Percentiles rank a stretch among this genome's conserved stretches.
phyloP scores from a whole-genome alignment of 1,140 invertebrate genomes.

The Dreissena rostriformis region DNA sequence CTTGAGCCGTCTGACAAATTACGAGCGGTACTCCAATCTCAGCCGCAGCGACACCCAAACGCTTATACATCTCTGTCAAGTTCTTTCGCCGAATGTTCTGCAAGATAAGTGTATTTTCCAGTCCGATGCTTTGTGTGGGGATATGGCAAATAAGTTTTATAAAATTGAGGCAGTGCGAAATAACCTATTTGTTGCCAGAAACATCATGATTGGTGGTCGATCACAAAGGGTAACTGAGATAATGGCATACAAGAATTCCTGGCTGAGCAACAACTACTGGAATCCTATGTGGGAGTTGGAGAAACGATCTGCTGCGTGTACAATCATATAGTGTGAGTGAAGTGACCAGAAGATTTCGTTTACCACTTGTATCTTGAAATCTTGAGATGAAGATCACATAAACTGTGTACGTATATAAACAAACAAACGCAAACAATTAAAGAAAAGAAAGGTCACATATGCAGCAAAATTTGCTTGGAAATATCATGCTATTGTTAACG shows the following conservation, averaged over 20 bases:
- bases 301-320: too few species aligned
- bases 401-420: too few species aligned
- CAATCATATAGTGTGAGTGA: too few species aligned
- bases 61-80: constrained; percentile 51
- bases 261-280: constrained; percentile 13
- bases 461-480: too few species aligned
- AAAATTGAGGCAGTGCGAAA: constrained; percentile 53
- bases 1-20: constrained; percentile 50
- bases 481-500: too few species aligned
- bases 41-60: constrained; percentile 38
- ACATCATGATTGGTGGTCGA: constrained; percentile 60
- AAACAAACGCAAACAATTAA: too few species aligned
- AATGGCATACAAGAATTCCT: constrained; percentile 43
- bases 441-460: too few species aligned
- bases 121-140: constrained; percentile 60
- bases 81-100: constrained; percentile 60
- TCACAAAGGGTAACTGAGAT: constrained; percentile 58
- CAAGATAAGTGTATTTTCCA: constrained; percentile 64
- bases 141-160: constrained; percentile 63
- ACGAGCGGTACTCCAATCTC: constrained; percentile 48
- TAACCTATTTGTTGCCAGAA: constrained; percentile 56
- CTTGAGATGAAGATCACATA: too few species aligned
- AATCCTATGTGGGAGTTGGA: constrained; percentile 14
- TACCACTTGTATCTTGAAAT: too few species aligned
- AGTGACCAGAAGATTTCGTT: too few species aligned